A percentile compares a stretch with the other conserved stretches of the same genome.
These are phyloP conservation scores for Mustela lutreola DNA, from an alignment of 2,113 vertebrate species.

Conservation along the genomic window DNA sequence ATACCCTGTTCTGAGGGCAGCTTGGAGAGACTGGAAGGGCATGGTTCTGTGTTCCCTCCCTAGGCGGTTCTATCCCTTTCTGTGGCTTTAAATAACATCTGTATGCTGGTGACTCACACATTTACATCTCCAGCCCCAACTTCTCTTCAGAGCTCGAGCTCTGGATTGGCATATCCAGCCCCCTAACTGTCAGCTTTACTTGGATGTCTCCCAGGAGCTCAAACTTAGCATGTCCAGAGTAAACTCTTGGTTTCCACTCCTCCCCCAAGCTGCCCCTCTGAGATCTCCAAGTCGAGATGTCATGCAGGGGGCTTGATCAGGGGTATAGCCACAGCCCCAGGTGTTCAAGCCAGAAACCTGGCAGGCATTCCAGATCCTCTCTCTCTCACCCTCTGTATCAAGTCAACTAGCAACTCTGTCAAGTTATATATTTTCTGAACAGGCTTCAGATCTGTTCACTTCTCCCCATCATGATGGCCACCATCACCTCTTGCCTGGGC, in stretches of 20 bases:
- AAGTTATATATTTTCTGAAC: background rate
- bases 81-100: conserved; percentile 63
- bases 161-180: background rate
- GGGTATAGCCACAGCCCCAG: background rate
- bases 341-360: background rate
- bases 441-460: background rate
- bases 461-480: background rate
- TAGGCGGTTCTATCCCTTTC: background rate
- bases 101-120: conserved; percentile 52
- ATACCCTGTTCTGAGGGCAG: background rate
- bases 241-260: background rate
- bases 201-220: background rate
- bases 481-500: background rate
- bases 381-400: background rate
- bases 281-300: background rate
- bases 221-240: background rate
- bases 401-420: background rate
- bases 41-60: background rate
- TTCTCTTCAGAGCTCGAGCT: conserved; percentile 20
- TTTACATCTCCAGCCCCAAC: background rate
- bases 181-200: background rate
- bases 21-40: background rate
- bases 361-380: background rate
- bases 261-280: background rate
- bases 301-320: background rate